Base-by-base conservation (phyloP, 2,797 vertebrate species). In the Esox lucius region DNA sequence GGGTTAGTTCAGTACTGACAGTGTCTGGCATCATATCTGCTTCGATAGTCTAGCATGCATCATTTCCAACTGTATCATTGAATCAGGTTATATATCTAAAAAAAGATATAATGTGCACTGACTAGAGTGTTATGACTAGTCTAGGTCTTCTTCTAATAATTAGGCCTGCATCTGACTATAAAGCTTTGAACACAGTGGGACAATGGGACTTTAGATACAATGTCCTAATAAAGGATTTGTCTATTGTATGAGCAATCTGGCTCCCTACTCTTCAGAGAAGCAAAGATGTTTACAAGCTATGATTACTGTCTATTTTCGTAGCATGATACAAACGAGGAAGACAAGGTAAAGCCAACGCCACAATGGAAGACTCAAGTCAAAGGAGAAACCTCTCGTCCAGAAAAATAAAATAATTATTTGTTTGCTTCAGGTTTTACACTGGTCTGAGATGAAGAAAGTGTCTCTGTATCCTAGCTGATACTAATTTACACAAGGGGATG, bases 321-420 rank as follows among this genome's bases (percentile, higher is more conserved):
- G 0, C 46, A 28, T 78, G 49, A 65, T 68, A 49, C 31, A 61
- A 35, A 26, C 15, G 56, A 24, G 13, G 61, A 70, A 49, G 72
- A 35, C 75, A 22, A 0, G 9, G 13, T 68, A 74, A 82, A 66
- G 72, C 22, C 4, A 39, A 67, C 16, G 24, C 68, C 53, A 35
- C 35, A 22, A n/a, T 7, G 31, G 28, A 16, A 4, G 17, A 17
- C 6, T 16, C 51, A 85, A 53, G 73, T 61, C 46, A 75, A 76
- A 68, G 42, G 80, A 48, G 70, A 48, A 6, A 49, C 22, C 7
- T 53, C 5, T 11, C 69, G 19, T 78, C 6, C 82, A 26, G 79
- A 64, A 67, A 75, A 39, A 62, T 84, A 83, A 85, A 78, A 83
- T 85, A 22, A 13, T 31, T 13, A 31, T 16, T 17, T 65, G 28